These are phyloP conservation scores for Cavia porcellus DNA, from an alignment of 2,113 vertebrate species.

Conservation along the genomic window DNA sequence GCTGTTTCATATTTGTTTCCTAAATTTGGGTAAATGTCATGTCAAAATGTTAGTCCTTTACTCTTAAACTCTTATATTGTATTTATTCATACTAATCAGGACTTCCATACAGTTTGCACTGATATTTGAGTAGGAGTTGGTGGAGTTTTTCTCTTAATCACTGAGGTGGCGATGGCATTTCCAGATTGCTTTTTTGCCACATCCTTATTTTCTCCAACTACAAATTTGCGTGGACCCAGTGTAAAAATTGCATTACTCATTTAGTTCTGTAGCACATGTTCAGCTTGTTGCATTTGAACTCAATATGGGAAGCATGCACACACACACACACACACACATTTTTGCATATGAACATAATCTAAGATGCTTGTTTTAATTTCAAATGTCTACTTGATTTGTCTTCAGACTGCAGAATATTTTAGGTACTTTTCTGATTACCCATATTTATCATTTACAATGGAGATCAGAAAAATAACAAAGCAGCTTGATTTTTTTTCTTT, in stretches of 20 bases:
- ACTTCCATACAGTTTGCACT: background rate
- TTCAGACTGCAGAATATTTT: conserved; percentile 66
- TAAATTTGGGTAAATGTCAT: background rate
- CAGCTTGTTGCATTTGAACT: conserved; percentile 65
- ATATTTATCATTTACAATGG: conserved; percentile 54
- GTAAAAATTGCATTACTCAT: conserved; percentile 69
- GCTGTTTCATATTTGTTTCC: conserved; percentile 8
- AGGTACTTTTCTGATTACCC: conserved; percentile 56
- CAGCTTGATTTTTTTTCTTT: conserved; percentile 42
- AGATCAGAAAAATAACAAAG: conserved; percentile 17
- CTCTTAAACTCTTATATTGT: background rate
- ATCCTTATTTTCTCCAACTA: conserved; percentile 66
- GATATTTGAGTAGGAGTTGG: conserved; percentile 40
- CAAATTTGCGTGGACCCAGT: conserved; percentile 23
- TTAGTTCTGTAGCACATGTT: conserved; percentile 55
- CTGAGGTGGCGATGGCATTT: conserved; percentile 69
- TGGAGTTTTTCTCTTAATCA: conserved; percentile 41
- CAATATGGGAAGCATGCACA: conserved; percentile 37
- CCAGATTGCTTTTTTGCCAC: conserved; percentile 61
- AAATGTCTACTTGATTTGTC: conserved; percentile 48
- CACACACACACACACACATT: background rate
- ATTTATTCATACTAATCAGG: background rate
- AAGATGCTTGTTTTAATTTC: conserved; percentile 78
- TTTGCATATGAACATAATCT: conserved; percentile 65
- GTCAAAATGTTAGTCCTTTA: background rate